Conservation (phyloP, 2,113 vertebrate species). For the Vombatus ursinus region DNA sequence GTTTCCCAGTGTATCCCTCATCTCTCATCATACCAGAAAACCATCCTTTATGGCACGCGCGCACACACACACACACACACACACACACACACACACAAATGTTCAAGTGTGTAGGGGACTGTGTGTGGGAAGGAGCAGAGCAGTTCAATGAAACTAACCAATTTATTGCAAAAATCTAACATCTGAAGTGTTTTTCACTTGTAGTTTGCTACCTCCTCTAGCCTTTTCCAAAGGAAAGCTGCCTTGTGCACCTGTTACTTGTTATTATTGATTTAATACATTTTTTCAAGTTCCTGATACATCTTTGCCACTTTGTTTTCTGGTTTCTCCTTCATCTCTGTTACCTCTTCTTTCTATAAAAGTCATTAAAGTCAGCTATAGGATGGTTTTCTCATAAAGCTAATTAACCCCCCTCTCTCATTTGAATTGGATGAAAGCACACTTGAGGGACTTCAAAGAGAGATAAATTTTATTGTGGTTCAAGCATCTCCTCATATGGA, state of each 20-base stretch:
- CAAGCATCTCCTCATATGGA: constrained; percentile 13
- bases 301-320: constrained; percentile 21
- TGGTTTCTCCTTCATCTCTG: constrained; percentile 38
- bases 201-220: not conserved
- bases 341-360: constrained; percentile 17
- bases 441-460: constrained; percentile 12
- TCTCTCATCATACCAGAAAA: not conserved
- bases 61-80: no score
- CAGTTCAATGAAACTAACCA: not conserved
- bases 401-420: not conserved
- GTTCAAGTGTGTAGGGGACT: not conserved
- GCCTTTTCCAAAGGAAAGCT: constrained; percentile 45
- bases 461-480: constrained; percentile 29
- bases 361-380: constrained; percentile 48
- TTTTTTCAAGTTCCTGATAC: not conserved
- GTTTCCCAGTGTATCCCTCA: not conserved
- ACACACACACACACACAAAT: not conserved
- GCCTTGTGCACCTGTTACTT: not conserved
- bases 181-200: not conserved
- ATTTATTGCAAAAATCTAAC: not conserved
- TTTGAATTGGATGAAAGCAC: constrained; percentile 4
- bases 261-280: not conserved
- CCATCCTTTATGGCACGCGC: not conserved
- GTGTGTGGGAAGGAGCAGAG: not conserved
- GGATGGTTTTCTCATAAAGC: constrained; percentile 30